Evolutionary conservation across 2,888 invertebrate species (phyloP), one percentile per base, ranked within the genome.

Genomic region (Lasioglossum marginatum): DNA sequence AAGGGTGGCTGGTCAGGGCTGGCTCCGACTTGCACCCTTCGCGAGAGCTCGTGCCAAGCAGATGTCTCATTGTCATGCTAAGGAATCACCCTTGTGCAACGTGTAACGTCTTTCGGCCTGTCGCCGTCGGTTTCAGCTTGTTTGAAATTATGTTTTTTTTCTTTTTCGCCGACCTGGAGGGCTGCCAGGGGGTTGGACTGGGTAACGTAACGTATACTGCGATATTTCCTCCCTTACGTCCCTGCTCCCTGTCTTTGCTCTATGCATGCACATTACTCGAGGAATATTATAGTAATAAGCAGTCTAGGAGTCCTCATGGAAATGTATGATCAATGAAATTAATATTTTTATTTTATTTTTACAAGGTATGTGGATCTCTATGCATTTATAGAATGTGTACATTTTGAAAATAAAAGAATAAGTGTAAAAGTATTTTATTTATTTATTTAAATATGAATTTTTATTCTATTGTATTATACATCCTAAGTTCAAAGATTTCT

Each of bases 1-100:
- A 87, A 90, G 92, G 92, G 92, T 91, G 87, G 89, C 89, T 88
- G 89, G 88, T 89, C 81, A 79, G 80, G 57, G 83, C 91, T 82
- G 83, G 89, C 86, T 87, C 45, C 86, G 83, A 87, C 87, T 84
- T 83, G 86, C 88, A 90, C 91, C 91, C 90, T 87, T 88, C 84
- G 87, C 90, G 78, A 93, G 92, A 92, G 92, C 93, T 93, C 93
- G 93, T 93, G 93, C 93, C 93, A 91, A 91, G 94, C 94, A 94
- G 94, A 94, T 94, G 94, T 94, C 93, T 93, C 87, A 94, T 94
- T 94, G 94, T 94, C 93, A 94, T 94, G 94, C 92, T 94, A 94
- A 94, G 88, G 92, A 90, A 91, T 89, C 89, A 87, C 92, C 89
- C 91, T 86, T 88, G 85, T 90, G 90, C 88, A 87, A 90, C 88